Evolutionary conservation across 2,797 vertebrate genomes (phyloP).

Genomic region (Sternotherus odoratus): DNA sequence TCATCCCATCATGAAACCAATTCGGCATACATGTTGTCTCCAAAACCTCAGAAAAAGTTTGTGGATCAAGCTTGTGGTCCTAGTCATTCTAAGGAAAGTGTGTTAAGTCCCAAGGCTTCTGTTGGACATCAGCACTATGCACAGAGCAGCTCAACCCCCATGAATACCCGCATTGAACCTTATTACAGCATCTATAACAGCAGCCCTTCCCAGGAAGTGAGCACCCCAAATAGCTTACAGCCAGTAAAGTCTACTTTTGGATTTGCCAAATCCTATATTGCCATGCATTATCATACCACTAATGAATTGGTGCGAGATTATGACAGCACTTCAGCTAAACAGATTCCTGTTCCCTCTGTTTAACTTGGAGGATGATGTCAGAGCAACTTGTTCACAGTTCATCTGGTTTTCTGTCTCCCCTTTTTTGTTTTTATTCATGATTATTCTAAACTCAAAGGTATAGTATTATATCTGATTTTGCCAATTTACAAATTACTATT

Average conservation of each 20-base stretch:
- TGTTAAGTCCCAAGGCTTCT: conserved; percentile 87
- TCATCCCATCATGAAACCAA: conserved; percentile 98
- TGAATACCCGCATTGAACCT: conserved; percentile 96
- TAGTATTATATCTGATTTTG: neutral
- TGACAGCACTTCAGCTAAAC: conserved; percentile 86
- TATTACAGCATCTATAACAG: conserved; percentile 98
- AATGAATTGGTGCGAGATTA: conserved; percentile 87
- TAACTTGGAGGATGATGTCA: conserved; percentile 57
- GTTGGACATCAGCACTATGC: conserved; percentile 85
- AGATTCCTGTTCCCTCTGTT: conserved; percentile 92
- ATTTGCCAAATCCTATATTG: conserved; percentile 90
- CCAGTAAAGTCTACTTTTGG: conserved; percentile 86
- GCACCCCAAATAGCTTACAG: conserved; percentile 89
- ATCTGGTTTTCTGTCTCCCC: neutral
- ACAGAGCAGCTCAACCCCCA: conserved; percentile 93
- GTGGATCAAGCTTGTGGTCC: conserved; percentile 94
- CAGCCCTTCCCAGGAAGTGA: conserved; percentile 87
- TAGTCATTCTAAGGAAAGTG: conserved; percentile 91
- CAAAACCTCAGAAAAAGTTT: conserved; percentile 92
- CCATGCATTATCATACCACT: conserved; percentile 91
- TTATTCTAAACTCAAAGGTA: neutral
- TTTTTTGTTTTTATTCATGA: neutral
- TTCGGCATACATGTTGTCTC: conserved; percentile 94
- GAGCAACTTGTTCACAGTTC: neutral
- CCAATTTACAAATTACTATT: fast-evolving